phyloP scores from a whole-genome alignment of 1,140 invertebrate species.

The Philopotamus ludificatus region DNA sequence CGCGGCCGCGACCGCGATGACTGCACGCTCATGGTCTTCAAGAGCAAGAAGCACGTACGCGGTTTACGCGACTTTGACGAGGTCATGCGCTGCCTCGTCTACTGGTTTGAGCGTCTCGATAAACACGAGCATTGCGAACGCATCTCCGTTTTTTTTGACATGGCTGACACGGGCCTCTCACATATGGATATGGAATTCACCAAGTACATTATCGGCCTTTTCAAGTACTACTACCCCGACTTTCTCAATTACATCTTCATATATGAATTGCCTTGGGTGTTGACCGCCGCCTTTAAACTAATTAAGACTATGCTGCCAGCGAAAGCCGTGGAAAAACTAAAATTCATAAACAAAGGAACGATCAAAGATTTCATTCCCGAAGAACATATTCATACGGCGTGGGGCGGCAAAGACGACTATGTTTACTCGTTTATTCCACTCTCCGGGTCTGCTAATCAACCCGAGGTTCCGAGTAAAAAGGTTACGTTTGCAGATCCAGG shows the following conservation, averaged over 20 bases:
- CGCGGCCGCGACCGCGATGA: slow-evolving; percentile 80
- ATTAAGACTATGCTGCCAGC: slow-evolving; percentile 86
- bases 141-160: slow-evolving; percentile 87
- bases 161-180: slow-evolving; percentile 77
- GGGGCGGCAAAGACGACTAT: slow-evolving; percentile 85
- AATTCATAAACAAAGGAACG: slow-evolving; percentile 78
- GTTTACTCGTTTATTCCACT: slow-evolving; percentile 63
- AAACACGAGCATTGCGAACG: slow-evolving; percentile 72
- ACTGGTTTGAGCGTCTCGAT: slow-evolving; percentile 85
- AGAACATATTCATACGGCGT: slow-evolving; percentile 71
- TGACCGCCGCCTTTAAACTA: slow-evolving; percentile 91
- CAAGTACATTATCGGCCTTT: slow-evolving; percentile 81
- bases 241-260: slow-evolving; percentile 89
- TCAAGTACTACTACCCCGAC: slow-evolving; percentile 89
- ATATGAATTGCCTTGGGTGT: slow-evolving; percentile 92
- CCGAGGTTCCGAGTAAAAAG: slow-evolving; percentile 53
- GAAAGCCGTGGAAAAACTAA: slow-evolving; percentile 87
- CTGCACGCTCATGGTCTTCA: slow-evolving; percentile 72
- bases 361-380: slow-evolving; percentile 75
- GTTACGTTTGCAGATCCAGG: slow-evolving; percentile 55
- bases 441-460: slow-evolving; percentile 15
- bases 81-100: slow-evolving; percentile 79
- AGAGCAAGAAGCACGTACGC: slow-evolving; percentile 74
- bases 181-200: slow-evolving; percentile 89
- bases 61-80: slow-evolving; percentile 71